phyloP scores from a whole-genome alignment of 64 coral and sea anemone species.

The Montipora foliosa region DNA sequence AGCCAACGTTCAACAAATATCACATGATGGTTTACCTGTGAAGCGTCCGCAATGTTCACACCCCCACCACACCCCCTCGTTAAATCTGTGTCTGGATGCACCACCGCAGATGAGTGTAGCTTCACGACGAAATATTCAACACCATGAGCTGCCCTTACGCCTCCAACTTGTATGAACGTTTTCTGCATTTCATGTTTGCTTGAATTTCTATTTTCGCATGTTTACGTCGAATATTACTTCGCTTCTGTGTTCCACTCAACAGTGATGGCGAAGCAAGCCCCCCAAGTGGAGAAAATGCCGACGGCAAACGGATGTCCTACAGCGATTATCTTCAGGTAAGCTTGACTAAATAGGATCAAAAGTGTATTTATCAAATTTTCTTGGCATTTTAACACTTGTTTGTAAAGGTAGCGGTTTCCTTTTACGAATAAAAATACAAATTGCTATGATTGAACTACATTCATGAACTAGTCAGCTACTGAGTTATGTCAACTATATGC shows the following conservation, averaged over 20 bases:
- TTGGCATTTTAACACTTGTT: not conserved
- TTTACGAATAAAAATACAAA: not conserved
- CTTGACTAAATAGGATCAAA: not conserved
- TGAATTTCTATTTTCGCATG: not conserved
- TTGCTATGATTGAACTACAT: too few relatives aligned
- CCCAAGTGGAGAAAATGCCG: not conserved
- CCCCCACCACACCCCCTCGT: too few relatives aligned
- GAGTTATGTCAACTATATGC: too few relatives aligned
- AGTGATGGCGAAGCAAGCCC: not conserved
- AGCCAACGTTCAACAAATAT: too few relatives aligned
- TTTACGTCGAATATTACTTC: not conserved
- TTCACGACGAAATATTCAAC: not conserved
- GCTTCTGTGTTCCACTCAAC: not conserved
- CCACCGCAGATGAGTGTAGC: too few relatives aligned
- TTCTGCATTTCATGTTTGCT: not conserved
- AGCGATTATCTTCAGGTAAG: constrained; percentile 58
- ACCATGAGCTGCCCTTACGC: constrained; percentile 68
- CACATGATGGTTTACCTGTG: too few relatives aligned
- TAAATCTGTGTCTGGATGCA: too few relatives aligned
- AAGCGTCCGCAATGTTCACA: too few relatives aligned
- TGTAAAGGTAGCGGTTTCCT: not conserved
- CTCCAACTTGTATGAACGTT: constrained; percentile 6
- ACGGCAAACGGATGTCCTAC: constrained; percentile 42
- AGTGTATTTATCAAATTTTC: not conserved
- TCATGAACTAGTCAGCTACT: too few relatives aligned